Conservation (phyloP, 2,113 vertebrate genomes). For the Oreochromis tanganicae region DNA sequence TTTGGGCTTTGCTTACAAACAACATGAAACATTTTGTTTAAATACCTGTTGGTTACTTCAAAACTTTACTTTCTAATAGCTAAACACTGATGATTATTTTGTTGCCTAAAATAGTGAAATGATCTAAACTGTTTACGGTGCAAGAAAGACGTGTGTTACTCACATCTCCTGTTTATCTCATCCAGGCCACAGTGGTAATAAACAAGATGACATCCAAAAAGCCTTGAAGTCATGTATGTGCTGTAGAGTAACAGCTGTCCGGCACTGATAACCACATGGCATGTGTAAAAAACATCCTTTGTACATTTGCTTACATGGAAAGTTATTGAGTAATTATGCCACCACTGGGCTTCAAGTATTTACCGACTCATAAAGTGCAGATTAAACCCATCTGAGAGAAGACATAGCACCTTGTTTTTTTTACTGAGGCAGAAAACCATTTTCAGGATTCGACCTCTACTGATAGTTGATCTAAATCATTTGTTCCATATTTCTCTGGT, state of each 20-base stretch:
- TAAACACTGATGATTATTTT: neutral
- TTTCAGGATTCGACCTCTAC: conserved; percentile 21
- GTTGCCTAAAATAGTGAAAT: neutral
- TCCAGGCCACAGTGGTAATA: conserved; percentile 8
- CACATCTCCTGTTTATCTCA: conserved; percentile 43
- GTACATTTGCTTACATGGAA: conserved; percentile 15
- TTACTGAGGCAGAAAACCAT: neutral
- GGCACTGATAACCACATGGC: conserved; percentile 27
- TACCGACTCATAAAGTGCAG: neutral
- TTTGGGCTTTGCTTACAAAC: neutral
- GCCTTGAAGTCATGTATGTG: conserved; percentile 24
- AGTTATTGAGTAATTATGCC: neutral
- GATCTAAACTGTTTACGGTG: conserved; percentile 17
- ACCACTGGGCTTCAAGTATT: neutral
- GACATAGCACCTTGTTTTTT: neutral
- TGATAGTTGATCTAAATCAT: neutral
- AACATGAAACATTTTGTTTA: neutral
- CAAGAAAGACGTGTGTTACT: neutral
- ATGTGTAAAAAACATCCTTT: conserved; percentile 27
- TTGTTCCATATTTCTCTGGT: neutral
- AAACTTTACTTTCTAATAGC: neutral
- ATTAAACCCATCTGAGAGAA: neutral
- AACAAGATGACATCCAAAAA: conserved; percentile 14
- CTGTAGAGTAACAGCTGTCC: conserved; percentile 16
- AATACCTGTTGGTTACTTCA: neutral